These are phyloP conservation scores for Carterocephalus palaemon DNA, from an alignment of 2,888 invertebrate species.

Conservation along the genomic window DNA sequence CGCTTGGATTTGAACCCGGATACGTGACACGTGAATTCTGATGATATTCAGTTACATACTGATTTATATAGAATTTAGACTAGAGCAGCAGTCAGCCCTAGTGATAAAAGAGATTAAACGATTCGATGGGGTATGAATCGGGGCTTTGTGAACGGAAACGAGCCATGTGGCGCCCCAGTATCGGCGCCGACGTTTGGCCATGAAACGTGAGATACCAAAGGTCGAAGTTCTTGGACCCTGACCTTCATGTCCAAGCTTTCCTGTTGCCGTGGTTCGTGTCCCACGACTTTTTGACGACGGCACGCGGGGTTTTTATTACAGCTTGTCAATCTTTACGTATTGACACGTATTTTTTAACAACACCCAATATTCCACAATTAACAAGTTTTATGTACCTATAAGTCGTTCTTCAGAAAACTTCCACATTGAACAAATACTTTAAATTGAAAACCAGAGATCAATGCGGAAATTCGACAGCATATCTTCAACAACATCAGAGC, in stretches of 20 bases:
- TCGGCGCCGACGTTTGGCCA: slow-evolving; percentile 55
- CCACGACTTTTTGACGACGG: slow-evolving; percentile 7
- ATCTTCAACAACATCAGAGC: too few relatives aligned
- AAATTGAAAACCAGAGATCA: too few relatives aligned
- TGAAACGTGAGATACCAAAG: slow-evolving; percentile 58
- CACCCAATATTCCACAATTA: too few relatives aligned
- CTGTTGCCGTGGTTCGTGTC: slow-evolving; percentile 33
- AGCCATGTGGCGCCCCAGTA: slow-evolving; percentile 51
- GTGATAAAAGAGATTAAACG: slow-evolving; percentile 44
- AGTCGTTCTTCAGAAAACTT: too few relatives aligned
- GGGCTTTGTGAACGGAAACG: slow-evolving; percentile 47
- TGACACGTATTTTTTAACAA: too few relatives aligned
- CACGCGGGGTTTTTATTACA: background rate
- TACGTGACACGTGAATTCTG: too few relatives aligned
- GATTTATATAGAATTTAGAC: slow-evolving; percentile 14
- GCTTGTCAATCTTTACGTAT: too few relatives aligned
- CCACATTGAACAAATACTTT: too few relatives aligned
- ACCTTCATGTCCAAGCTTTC: slow-evolving; percentile 51
- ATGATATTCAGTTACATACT: too few relatives aligned
- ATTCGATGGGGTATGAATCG: slow-evolving; percentile 53
- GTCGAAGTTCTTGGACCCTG: slow-evolving; percentile 61
- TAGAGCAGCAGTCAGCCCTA: slow-evolving; percentile 32
- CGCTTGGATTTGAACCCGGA: too few relatives aligned
- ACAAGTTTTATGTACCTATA: too few relatives aligned
- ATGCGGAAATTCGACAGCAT: too few relatives aligned